A percentile compares a stretch with the other conserved stretches of the same genome.
These are phyloP conservation scores for Hydrozoanthus tunicans DNA, from an alignment of 64 coral and sea anemone genomes.

Conservation along the genomic window DNA sequence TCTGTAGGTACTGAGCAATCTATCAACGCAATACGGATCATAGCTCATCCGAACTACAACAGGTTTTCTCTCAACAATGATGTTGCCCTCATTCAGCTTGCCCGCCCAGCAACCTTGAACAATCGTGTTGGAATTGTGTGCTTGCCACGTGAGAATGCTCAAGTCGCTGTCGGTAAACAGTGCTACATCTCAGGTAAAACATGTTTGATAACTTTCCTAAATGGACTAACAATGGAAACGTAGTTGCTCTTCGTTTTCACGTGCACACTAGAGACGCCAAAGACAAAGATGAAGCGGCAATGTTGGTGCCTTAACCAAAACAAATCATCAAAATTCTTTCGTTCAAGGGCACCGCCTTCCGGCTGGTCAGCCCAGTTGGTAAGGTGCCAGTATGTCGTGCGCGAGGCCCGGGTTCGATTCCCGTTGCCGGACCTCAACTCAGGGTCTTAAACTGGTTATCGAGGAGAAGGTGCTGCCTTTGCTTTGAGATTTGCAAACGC, in stretches of 20 bases:
- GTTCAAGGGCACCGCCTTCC: too few species aligned
- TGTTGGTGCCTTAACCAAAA: background rate
- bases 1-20: constrained; percentile 57
- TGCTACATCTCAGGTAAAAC: constrained; percentile 78
- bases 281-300: too few species aligned
- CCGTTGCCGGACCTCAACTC: too few species aligned
- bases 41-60: constrained; percentile 65
- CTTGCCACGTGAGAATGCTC: constrained; percentile 48
- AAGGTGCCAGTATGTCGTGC: too few species aligned
- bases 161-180: constrained; percentile 58
- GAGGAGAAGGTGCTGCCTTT: background rate
- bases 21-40: constrained; percentile 39
- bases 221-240: too few species aligned
- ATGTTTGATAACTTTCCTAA: too few species aligned
- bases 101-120: constrained; percentile 32
- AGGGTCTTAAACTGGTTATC: background rate
- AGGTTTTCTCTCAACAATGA: constrained; percentile 51
- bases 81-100: constrained; percentile 70
- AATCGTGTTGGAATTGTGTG: constrained; percentile 70
- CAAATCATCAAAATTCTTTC: background rate
- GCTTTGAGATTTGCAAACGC: background rate
- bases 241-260: too few species aligned
- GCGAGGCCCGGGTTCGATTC: too few species aligned
- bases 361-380: too few species aligned
- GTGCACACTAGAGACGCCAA: too few species aligned